Conservation (phyloP, 2,797 vertebrate genomes). For the Oreochromis grahami region DNA sequence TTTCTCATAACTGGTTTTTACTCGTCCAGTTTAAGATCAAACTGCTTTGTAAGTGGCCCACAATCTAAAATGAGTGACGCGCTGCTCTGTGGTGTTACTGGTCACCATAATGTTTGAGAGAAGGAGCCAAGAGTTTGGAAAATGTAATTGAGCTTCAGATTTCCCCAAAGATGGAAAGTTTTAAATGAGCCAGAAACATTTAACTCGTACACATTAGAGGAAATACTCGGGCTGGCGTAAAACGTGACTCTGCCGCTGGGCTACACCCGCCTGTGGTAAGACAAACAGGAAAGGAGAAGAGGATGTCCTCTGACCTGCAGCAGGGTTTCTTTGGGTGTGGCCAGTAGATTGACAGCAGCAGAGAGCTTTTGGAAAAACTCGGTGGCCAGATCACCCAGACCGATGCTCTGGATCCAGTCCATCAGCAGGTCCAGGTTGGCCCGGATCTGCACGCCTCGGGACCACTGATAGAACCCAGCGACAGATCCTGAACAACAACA, state of each 20-base stretch:
- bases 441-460: slow-evolving; percentile 78
- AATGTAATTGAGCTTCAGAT: neutral
- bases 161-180: neutral
- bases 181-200: slow-evolving; percentile 4
- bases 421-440: slow-evolving; percentile 81
- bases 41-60: neutral
- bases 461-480: slow-evolving; percentile 80
- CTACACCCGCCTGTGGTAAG: neutral
- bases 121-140: neutral
- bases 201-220: slow-evolving; percentile 3
- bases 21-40: neutral
- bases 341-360: slow-evolving; percentile 79
- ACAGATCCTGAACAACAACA: slow-evolving; percentile 63
- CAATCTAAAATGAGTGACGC: neutral
- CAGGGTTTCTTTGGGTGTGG: slow-evolving; percentile 80
- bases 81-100: neutral
- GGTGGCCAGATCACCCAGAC: slow-evolving; percentile 64
- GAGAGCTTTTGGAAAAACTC: slow-evolving; percentile 81
- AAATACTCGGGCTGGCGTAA: neutral
- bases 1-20: neutral
- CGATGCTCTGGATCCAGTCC: slow-evolving; percentile 78
- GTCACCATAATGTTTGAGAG: neutral
- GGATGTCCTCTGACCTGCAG: slow-evolving; percentile 72
- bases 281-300: slow-evolving; percentile 47
- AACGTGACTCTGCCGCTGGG: neutral